phyloP scores from a whole-genome alignment of 2,888 invertebrate species.

The Hyppa rectilinea region DNA sequence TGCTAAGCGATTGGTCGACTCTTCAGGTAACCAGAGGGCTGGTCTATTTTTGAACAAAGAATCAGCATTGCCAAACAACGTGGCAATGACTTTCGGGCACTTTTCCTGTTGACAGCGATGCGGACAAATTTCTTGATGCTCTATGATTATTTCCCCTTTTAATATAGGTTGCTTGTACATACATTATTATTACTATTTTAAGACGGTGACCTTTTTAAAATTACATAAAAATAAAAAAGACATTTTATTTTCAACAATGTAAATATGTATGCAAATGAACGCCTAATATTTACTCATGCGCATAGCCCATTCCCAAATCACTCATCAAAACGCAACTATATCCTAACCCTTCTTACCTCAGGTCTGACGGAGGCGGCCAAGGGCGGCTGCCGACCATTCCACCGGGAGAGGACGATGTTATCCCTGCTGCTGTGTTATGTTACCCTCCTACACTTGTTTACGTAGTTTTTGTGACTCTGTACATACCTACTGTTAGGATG shows the following conservation, averaged over 20 bases:
- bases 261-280: not conserved
- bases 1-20: no score
- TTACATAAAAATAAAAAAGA: no score
- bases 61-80: no score
- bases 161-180: no score
- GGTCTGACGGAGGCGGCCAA: constrained; percentile 88
- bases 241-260: not conserved
- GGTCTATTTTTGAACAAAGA: no score
- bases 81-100: no score
- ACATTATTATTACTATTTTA: no score
- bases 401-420: constrained; percentile 74
- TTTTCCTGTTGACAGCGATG: no score
- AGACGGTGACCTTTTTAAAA: no score
- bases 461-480: constrained; percentile 76
- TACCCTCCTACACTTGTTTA: constrained; percentile 76
- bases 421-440: constrained; percentile 75
- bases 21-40: no score
- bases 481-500: constrained; percentile 64
- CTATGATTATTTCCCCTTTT: no score
- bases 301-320: not conserved
- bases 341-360: constrained; percentile 64
- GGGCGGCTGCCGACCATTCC: constrained; percentile 73
- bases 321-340: constrained; percentile 5
- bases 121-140: no score
- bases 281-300: not conserved